Evolutionary conservation across 1,140 invertebrate species (phyloP), one percentile per base, ranked within the genome.

Genomic region (Drosophila erecta): DNA sequence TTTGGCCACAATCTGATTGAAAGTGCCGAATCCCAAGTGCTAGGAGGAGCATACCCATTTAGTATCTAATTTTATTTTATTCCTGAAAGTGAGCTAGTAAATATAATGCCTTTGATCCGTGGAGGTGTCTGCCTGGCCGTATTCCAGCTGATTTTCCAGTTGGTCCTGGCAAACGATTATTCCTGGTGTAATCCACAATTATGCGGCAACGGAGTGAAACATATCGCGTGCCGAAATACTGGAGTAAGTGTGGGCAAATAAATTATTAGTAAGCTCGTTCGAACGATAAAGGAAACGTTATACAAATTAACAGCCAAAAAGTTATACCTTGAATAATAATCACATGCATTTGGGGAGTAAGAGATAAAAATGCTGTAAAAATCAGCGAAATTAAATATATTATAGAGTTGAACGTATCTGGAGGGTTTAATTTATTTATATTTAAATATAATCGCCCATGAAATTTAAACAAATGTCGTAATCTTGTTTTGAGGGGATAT

Each of bases 121-220:
- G 40, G 44, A 27, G 47, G 33, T 64, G 67, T 57, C 60, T 66
- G 53, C 54, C 64, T 83, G 79, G 78, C 79, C 14, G 12, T 81
- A 15, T 33, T 79, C 2, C 74, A 75, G 46, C 41, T 85, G 20
- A 49, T 50, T 41, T 27, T 79, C 10, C 79, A 89, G n/a, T 40
- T 84, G 43, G 69, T 33, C 33, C 27, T 57, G 4, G 46, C 51
- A 22, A 75, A 69, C 51, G 72, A 79, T 2, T 90, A 75, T 20
- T 75, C 76, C 37, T 92, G 90, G 90, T 92, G 90, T 65, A 81
- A 91, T 90, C 74, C 75, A 4, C 58, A 38, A 24, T 55, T 92
- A 0, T 92, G 90, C 44, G 72, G 53, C 15, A 33, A 53, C 6
- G 84, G 81, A 2, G 56, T 77, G 5, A 75, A 58, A 14, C 90